Percentiles rank a stretch among this genome's conserved stretches.
These are phyloP conservation scores for Parazoanthus atlanticus DNA, from an alignment of 92 coral and sea anemone species.

Conservation along the genomic window DNA sequence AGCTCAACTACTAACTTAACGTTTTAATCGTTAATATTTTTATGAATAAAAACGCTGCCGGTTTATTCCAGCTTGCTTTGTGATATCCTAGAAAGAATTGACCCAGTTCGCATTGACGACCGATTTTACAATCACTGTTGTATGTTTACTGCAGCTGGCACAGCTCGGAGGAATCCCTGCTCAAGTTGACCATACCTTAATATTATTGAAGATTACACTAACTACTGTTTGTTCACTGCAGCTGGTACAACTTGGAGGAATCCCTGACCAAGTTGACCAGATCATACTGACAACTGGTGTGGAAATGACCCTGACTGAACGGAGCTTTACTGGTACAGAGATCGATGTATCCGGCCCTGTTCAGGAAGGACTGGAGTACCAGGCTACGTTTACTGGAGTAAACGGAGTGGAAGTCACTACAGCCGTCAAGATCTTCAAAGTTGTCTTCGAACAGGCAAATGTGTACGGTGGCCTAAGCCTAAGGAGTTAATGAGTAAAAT, in stretches of 20 bases:
- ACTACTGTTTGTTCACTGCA: not conserved
- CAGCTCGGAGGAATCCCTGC: not conserved
- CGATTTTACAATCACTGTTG: not conserved
- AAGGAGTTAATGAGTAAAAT: not conserved
- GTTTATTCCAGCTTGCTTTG: no score
- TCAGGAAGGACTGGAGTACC: no score
- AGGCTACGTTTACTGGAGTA: no score
- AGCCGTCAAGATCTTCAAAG: not conserved
- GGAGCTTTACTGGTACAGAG: not conserved
- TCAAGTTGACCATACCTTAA: not conserved
- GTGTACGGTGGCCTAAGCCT: not conserved
- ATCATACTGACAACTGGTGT: slow-evolving; percentile 1
- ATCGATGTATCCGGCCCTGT: not conserved
- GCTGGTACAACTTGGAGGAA: slow-evolving; percentile 2
- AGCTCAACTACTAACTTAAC: no score
- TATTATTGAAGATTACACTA: not conserved
- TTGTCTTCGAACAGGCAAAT: not conserved
- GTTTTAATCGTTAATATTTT: no score
- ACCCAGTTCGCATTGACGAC: no score
- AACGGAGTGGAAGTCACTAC: no score
- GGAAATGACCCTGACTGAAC: slow-evolving; percentile 9
- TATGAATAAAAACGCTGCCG: no score
- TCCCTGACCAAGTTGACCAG: not conserved
- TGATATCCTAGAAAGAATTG: no score
- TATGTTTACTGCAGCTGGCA: no score